Evolutionary conservation across 2,888 invertebrate species (phyloP), one percentile per base, ranked within the genome.

Genomic region (Troides aeacus): DNA sequence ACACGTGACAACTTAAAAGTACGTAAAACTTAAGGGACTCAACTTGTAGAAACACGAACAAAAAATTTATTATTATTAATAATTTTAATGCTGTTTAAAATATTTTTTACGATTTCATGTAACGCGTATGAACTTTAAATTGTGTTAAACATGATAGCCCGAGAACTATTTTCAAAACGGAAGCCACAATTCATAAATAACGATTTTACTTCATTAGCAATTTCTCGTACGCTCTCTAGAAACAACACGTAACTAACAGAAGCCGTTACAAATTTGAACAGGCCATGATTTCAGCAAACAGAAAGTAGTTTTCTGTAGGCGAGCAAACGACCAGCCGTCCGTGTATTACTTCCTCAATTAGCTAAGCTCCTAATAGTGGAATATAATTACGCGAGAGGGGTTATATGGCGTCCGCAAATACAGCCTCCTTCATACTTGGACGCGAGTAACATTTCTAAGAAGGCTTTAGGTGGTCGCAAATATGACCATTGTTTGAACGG

Each of bases 381-480:
- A 75, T 74, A 74, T 77, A 77, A 77, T 74, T 76, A 76, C 69
- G 68, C 70, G 70, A 74, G 79, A 75, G 78, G 79, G 75, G 77
- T 79, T 81, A 76, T 79, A 79, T 75, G 74, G 77, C 74, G 75
- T 79, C 75, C 68, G 78, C 80, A 84, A 84, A 85, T 78, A 83
- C 72, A 72, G 76, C 77, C 79, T 77, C 77, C 78, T 73, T 73
- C 69, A 72, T 71, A 72, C 72, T 73, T 68, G 73, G 66, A 67
- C 70, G 66, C 70, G 70, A 71, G 73, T 75, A 77, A 77, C 77
- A 73, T 70, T 84, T 84, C 86, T 83, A 81, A 85, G 87, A 87
- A 86, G 79, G 80, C 85, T 85, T 85, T 79, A 88, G 90, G 91
- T 92, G 91, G 91, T 90, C 90, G 87, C 90, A 91, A 92, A 91